Base-by-base conservation (phyloP, 1,140 invertebrate species). In the Aleiodes sp. region DNA sequence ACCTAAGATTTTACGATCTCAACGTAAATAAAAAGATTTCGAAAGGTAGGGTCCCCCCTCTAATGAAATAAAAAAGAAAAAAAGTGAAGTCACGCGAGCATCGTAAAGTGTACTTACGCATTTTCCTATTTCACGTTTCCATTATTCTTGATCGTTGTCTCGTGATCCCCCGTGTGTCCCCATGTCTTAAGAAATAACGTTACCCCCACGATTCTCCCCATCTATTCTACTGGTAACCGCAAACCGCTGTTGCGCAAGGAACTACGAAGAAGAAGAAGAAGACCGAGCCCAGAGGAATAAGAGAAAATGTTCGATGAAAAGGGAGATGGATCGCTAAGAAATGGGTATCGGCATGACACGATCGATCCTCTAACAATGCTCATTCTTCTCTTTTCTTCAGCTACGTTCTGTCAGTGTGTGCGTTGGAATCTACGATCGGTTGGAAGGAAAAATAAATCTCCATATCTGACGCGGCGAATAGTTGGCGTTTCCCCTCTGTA, bases 371-470 rank as follows among this genome's bases (percentile, higher is more conserved):
- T 12, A 52, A 52, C 46, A 52, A 52, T 52, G 46, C 46, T 59
- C 65, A 19, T 41, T 59, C 29, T 52, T 59, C 31, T n/a, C 60
- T 57, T 28, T 68, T 43, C 35, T 41, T 60, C 19, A 16, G 7
- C 28, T 26, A 12, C 63, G 14, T 56, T 28, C 41, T 65, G 12
- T 65, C 63, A 10, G 28, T 29, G 33, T 46, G 39, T 29, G 33
- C 28, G 39, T 41, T 39, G 33, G 46, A 52, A 63, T 43, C 39
- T 41, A 26, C 21, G 59, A 69, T 63, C 35, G 43, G n/a, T n/a
- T n/a, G n/a, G 28, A 29, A 24, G 46, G 46, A 52, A 52, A 72
- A 76, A 79, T 79, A 76, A 79, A 79, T 79, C 77, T 79, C 77
- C 77, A 79, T 79, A 79, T 79, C 72, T 74, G 77, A 76, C 75